Base-by-base conservation (phyloP, 2,113 vertebrate genomes). In the Larimichthys polyactis region DNA sequence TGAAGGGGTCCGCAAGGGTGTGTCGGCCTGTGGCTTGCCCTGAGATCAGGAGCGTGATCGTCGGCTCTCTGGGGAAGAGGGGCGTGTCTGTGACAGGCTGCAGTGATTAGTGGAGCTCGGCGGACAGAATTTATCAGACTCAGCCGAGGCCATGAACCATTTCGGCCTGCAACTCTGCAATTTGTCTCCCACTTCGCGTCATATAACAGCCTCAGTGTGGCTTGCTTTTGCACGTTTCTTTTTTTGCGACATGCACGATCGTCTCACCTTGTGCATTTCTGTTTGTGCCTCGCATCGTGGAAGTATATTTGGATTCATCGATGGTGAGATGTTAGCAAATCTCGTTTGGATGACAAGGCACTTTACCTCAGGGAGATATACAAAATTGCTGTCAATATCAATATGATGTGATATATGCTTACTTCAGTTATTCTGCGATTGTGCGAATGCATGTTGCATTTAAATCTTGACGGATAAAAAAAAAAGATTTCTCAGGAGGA, bases 91-190 rank as follows among this genome's bases (percentile, higher is more conserved):
- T 88, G 91, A 90, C 86, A 92, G 87, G 77, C 83, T 79, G 79
- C 81, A 75, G 78, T 93, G 92, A 93, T 94, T 93, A 93, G 93
- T 91, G 91, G 87, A 93, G 89, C 91, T 87, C 89, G 70, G 84
- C 78, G 67, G 88, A 87, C 75, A 82, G 86, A 92, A 94, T 94
- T 90, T 84, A 90, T 93, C 90, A 90, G 90, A 92, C 90, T 92
- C 91, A 93, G 92, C 93, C 76, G 62, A 89, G 88, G 87, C 92
- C 86, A 16, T 78, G 88, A 86, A 91, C 93, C 91, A 80, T 91
- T 91, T 90, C 60, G 11, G 78, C 85, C 82, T 90, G 87, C 91
- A 85, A 93, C 90, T 80, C 87, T 87, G 90, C 91, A 92, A 89
- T 94, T 93, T 93, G 83, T 93, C 90, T 89, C 80, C 73, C 69